Evolutionary conservation across 2,113 vertebrate species (phyloP).

Genomic region (Phalacrocorax carbo): DNA sequence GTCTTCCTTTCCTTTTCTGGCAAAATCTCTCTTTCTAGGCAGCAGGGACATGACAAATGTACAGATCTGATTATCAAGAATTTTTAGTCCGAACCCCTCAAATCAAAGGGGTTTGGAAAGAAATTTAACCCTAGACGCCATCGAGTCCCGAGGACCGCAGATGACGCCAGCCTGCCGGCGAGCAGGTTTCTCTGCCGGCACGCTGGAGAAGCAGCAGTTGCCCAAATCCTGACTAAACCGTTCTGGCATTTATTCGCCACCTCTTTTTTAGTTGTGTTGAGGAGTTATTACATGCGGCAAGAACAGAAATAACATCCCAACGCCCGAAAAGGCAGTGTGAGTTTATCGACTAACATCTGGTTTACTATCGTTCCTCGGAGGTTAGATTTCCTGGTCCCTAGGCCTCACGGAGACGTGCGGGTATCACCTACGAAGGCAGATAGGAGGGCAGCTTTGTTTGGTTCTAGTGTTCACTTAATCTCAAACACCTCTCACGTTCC

Average conservation of each 20-base stretch:
- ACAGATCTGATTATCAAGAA: not conserved
- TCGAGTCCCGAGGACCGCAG: rapidly evolving
- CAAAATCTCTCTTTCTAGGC: not conserved
- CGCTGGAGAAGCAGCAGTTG: not conserved
- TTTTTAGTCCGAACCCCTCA: not conserved
- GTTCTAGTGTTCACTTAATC: not conserved
- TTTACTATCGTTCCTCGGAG: not conserved
- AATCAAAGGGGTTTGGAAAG: not conserved
- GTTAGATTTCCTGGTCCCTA: not conserved
- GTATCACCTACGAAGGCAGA: not conserved
- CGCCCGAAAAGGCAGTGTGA: rapidly evolving
- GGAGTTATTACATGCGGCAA: not conserved
- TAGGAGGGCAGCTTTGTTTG: not conserved
- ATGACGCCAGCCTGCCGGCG: not conserved
- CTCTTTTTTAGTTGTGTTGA: not conserved
- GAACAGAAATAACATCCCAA: not conserved
- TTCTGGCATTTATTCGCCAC: not conserved
- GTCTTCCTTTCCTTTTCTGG: not conserved
- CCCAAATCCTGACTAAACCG: not conserved
- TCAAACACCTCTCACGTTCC: not conserved
- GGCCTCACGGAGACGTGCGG: not conserved
- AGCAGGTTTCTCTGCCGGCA: not conserved
- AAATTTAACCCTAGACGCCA: not conserved
- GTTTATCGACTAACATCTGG: not conserved
- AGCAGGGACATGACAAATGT: not conserved